Evolutionary conservation across 2,797 vertebrate species (phyloP).

Genomic region (Crocidura indochinensis): DNA sequence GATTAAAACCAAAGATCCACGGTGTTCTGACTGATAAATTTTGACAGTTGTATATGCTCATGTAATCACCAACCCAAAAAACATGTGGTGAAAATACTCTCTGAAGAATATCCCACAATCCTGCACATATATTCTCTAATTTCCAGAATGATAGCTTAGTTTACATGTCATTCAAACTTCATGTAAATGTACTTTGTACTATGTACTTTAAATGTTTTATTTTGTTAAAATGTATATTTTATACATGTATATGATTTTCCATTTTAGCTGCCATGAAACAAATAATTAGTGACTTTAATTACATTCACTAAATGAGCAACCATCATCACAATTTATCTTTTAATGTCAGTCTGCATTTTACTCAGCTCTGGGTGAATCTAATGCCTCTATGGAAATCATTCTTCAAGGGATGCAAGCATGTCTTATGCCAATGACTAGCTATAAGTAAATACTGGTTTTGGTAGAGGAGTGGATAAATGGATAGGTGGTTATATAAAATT

Average conservation of each 20-base stretch:
- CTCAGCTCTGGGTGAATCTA: not conserved
- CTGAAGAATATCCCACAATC: not conserved
- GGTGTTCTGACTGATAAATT: not conserved
- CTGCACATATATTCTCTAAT: not conserved
- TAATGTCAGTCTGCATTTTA: not conserved
- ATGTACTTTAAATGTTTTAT: not conserved
- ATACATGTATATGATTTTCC: too few relatives aligned
- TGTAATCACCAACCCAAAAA: slow-evolving; percentile 15
- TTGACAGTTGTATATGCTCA: not conserved
- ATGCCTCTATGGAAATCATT: not conserved
- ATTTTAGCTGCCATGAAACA: not conserved
- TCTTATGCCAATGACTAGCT: not conserved
- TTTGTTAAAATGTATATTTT: not conserved
- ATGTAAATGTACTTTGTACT: not conserved
- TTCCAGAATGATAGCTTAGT: not conserved
- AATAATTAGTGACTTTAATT: not conserved
- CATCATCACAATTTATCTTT: not conserved
- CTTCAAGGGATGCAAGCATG: not conserved
- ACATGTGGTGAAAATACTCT: not conserved
- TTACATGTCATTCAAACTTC: not conserved
- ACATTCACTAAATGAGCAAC: not conserved
- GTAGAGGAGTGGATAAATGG: not conserved
- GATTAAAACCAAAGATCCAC: slow-evolving; percentile 27
- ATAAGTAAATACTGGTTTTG: not conserved
- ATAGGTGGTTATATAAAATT: slow-evolving; percentile 14